Evolutionary conservation across 2,113 vertebrate species (phyloP).

Genomic region (Platysteira castanea): DNA sequence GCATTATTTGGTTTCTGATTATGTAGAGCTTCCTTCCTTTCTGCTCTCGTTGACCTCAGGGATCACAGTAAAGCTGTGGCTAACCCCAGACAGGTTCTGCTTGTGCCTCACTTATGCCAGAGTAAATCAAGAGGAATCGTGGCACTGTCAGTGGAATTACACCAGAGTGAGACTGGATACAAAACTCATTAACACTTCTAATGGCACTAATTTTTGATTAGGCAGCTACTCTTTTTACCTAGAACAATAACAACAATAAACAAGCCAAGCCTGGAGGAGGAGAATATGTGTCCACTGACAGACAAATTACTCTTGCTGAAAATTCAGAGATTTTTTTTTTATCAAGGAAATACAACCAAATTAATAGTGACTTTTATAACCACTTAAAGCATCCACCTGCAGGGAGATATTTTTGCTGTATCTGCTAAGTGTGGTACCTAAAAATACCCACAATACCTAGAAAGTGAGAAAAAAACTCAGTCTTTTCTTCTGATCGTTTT

Average conservation of each 20-base stretch:
- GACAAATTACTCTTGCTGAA: not conserved
- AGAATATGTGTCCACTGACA: not conserved
- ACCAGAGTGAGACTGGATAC: not conserved
- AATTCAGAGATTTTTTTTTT: not conserved
- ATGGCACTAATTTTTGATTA: not conserved
- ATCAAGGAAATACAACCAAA: not conserved
- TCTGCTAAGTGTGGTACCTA: not conserved
- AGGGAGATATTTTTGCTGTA: not conserved
- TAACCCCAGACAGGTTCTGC: not conserved
- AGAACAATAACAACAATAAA: not conserved
- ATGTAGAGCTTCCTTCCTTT: not conserved
- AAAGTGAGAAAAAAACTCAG: not conserved
- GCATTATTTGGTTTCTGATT: constrained; percentile 3
- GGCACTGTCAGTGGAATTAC: not conserved
- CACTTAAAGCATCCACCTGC: not conserved
- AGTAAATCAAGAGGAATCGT: not conserved
- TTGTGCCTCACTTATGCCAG: not conserved
- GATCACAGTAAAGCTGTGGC: not conserved
- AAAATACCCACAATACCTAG: constrained; percentile 12
- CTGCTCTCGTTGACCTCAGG: not conserved
- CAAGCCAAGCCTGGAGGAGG: not conserved
- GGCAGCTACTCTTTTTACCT: not conserved
- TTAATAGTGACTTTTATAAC: not conserved
- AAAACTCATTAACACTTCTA: not conserved
- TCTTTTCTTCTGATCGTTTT: not conserved